A percentile compares a stretch with the other conserved stretches of the same genome.
These are phyloP conservation scores for Heptranchias perlo DNA, from an alignment of 2,113 vertebrate genomes.

Conservation along the genomic window DNA sequence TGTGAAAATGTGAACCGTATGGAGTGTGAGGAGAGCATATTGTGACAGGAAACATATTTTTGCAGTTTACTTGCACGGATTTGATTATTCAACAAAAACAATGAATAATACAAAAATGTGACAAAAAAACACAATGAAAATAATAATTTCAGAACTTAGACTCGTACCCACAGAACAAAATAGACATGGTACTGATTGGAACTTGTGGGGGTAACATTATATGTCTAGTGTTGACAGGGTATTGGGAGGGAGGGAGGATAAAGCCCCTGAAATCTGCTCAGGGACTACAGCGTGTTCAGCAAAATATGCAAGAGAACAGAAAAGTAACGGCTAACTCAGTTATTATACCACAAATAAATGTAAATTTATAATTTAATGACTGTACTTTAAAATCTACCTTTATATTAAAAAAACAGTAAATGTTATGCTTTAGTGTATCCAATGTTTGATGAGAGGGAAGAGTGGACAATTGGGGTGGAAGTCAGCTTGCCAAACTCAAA, in stretches of 20 bases:
- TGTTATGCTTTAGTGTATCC: neutral
- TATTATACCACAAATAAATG: neutral
- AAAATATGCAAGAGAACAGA: neutral
- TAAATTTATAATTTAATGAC: neutral
- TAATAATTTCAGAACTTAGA: neutral
- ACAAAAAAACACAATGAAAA: neutral
- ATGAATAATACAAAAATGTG: conserved; percentile 7
- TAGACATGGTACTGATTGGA: neutral
- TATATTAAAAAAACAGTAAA: neutral
- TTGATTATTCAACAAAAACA: conserved; percentile 26
- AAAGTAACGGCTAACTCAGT: neutral
- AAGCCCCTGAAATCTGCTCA: neutral
- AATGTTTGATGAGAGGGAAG: neutral
- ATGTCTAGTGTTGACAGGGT: neutral
- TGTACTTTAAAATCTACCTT: neutral
- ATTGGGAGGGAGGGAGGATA: neutral
- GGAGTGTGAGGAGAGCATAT: conserved; percentile 28
- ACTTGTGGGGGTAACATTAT: neutral
- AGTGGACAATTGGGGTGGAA: neutral
- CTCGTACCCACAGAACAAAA: neutral
- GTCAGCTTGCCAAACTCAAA: neutral
- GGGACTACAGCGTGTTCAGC: neutral
- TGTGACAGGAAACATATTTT: conserved; percentile 36
- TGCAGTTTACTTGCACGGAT: conserved; percentile 26
- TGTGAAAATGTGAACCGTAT: conserved; percentile 27